Base-by-base conservation (phyloP, 2,888 invertebrate genomes). In the Halictus quadricinctus region DNA sequence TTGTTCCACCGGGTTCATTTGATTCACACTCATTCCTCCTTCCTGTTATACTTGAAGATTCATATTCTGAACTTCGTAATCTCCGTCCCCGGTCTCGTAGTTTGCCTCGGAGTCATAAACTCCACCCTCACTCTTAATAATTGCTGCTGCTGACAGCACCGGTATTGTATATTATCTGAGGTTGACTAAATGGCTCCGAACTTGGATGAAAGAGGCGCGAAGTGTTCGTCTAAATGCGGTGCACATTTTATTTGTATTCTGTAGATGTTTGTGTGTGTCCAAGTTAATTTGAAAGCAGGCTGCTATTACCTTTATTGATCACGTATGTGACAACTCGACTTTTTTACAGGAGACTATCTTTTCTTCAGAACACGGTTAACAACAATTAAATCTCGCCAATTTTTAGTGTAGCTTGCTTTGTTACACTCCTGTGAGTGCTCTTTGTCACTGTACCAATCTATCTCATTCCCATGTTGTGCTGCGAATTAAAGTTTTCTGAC, bases 151-250 rank as follows among this genome's bases (percentile, higher is more conserved):
- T 29, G 72, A 72, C 72, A 48, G 48, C 18, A 4, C 48, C 48
- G 25, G 72, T 48, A 72, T 48, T 72, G 70, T 58, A 29, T 76
- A 46, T 54, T 69, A 70, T 76, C 77, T 18, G 54, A 15, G 69
- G 54, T 76, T 69, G 77, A 80, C 58, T 80, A 80, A 80, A 77
- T 54, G 80, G n/a, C 46, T 0, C 54, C 69, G 46, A 13, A 58
- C 58, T 70, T 69, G 69, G 4, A 18, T 36, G 58, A 25, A n/a
- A 77, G 25, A n/a, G 54, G 15, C 60, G 66, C 70, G 36, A 48
- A 36, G 36, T 10, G 41, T 58, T 46, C 3, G 46, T 46, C 21
- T 25, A 64, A 76, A 72, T 25, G 43, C 64, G 25, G 60, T 13
- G 60, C n/a, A 21, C 25, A 29, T 25, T 25, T 25, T 25, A 25